Percentiles rank a stretch among this genome's conserved stretches.
These are phyloP conservation scores for Agrypnia vestita DNA, from an alignment of 1,140 invertebrate genomes.

Conservation along the genomic window DNA sequence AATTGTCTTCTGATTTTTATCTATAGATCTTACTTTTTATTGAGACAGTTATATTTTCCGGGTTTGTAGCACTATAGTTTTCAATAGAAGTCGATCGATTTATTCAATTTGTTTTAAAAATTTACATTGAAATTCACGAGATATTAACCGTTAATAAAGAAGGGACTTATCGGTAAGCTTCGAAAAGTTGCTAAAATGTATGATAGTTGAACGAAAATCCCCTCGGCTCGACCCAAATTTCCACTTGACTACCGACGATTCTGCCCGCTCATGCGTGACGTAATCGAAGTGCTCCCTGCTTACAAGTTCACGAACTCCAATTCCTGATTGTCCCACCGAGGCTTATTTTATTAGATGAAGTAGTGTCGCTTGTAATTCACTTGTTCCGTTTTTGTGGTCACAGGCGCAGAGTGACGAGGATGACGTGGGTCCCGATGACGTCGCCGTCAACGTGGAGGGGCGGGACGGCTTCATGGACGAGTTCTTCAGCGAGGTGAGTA, in stretches of 20 bases:
- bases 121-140: no score
- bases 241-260: not conserved
- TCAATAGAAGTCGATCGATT: no score
- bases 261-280: not conserved
- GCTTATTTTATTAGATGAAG: not conserved
- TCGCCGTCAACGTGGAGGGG: slow-evolving; percentile 92
- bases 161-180: no score
- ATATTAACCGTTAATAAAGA: no score
- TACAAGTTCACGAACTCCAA: no score
- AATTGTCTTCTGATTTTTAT: no score
- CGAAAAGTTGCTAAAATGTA: no score
- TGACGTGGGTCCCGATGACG: slow-evolving; percentile 92
- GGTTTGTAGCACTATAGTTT: no score
- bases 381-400: slow-evolving; percentile 63
- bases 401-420: slow-evolving; percentile 96
- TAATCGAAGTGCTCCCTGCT: not conserved
- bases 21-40: no score
- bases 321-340: no score
- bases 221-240: not conserved
- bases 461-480: slow-evolving; percentile 96
- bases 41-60: no score
- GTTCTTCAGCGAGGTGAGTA: slow-evolving; percentile 95
- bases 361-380: not conserved
- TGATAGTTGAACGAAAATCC: not conserved
- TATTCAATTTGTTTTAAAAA: no score